phyloP scores from a whole-genome alignment of 37 sponge, comb jelly and placozoan species.

The Hexactinellida sp. region DNA sequence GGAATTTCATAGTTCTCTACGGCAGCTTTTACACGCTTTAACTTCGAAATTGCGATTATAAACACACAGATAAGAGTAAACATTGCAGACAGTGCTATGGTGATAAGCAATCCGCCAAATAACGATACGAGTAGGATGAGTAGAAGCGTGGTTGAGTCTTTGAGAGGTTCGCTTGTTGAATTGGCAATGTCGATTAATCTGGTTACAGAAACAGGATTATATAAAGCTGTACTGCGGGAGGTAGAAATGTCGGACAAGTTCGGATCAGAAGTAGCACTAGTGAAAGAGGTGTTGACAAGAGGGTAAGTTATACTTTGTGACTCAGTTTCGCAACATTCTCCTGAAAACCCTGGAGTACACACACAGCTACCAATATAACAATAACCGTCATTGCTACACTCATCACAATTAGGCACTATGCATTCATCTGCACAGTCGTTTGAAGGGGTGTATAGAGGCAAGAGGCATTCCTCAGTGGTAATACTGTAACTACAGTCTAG shows the following conservation, averaged over 20 bases:
- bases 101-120: background rate
- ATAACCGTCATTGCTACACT: background rate
- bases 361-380: background rate
- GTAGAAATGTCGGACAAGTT: no score
- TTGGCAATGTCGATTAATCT: no score
- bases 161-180: no score
- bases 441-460: background rate
- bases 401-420: background rate
- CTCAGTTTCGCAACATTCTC: background rate
- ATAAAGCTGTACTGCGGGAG: no score
- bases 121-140: background rate
- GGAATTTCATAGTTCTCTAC: background rate
- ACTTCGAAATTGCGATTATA: background rate
- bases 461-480: background rate
- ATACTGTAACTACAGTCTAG: background rate
- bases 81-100: background rate
- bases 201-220: no score
- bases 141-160: background rate
- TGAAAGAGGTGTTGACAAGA: no score
- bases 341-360: background rate
- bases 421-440: background rate
- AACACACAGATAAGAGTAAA: background rate
- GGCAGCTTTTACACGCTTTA: background rate
- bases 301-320: no score
- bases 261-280: no score